Conservation (phyloP, 2,888 invertebrate genomes). For the Andrena haemorrhoa region DNA sequence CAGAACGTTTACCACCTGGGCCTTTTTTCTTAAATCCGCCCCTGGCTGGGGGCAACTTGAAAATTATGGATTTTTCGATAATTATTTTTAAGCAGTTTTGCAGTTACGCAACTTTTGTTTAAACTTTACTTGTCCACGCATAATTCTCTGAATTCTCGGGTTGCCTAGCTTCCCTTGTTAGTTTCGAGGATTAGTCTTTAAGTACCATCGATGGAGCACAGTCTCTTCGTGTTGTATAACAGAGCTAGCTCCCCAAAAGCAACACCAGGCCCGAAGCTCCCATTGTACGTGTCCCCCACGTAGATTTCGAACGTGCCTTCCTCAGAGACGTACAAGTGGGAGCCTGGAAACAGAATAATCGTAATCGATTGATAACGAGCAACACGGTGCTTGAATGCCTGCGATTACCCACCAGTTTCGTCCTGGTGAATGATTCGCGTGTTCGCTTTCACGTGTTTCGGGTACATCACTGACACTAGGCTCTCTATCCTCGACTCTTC, state of each 20-base stretch:
- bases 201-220: slow-evolving; percentile 93
- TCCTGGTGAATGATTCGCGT: slow-evolving; percentile 92
- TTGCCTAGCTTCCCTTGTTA: no score
- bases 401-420: slow-evolving; percentile 86
- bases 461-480: slow-evolving; percentile 92
- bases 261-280: slow-evolving; percentile 92
- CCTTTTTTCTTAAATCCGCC: no score
- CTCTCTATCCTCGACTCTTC: slow-evolving; percentile 90
- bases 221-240: slow-evolving; percentile 95
- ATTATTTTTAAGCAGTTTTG: no score
- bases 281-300: slow-evolving; percentile 90
- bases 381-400: background rate
- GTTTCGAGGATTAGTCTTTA: slow-evolving; percentile 35
- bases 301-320: slow-evolving; percentile 94
- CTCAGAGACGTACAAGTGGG: slow-evolving; percentile 94
- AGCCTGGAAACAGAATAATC: slow-evolving; percentile 84
- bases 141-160: no score
- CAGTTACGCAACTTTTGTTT: no score
- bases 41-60: no score
- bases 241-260: slow-evolving; percentile 97
- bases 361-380: no score
- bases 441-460: slow-evolving; percentile 88
- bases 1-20: no score
- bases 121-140: no score
- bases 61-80: no score